Percentiles rank a stretch among this genome's conserved stretches.
These are phyloP conservation scores for Saguinus imperator DNA, from an alignment of 2,113 vertebrate species.

Conservation along the genomic window DNA sequence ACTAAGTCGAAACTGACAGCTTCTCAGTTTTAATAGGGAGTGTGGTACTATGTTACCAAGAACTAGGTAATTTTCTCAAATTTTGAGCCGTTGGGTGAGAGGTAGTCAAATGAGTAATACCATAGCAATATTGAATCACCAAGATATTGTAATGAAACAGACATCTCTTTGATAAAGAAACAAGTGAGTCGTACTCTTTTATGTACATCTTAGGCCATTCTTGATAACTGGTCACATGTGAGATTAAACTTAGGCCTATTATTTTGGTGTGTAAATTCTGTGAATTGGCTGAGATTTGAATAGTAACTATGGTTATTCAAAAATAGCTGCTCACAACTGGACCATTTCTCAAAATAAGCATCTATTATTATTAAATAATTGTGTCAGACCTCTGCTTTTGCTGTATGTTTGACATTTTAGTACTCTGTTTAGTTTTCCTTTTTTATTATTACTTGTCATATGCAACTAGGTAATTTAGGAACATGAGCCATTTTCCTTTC, in stretches of 20 bases:
- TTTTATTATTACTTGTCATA: constrained; percentile 14
- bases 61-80: neutral
- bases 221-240: neutral
- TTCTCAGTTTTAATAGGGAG: constrained; percentile 11
- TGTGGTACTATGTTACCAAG: neutral
- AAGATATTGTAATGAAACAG: constrained; percentile 34
- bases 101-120: constrained; percentile 19
- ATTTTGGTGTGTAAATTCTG: constrained; percentile 13
- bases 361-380: constrained; percentile 31
- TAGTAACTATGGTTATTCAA: neutral
- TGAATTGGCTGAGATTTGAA: constrained; percentile 13
- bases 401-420: constrained; percentile 24
- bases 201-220: neutral
- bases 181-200: constrained; percentile 5
- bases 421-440: neutral
- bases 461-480: constrained; percentile 17
- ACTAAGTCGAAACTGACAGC: constrained; percentile 21
- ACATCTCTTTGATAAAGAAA: constrained; percentile 33
- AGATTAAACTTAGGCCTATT: constrained; percentile 2
- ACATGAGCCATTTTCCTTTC: constrained; percentile 15
- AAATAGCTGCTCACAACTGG: neutral
- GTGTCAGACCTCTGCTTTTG: neutral
- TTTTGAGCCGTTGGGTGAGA: constrained; percentile 1
- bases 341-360: neutral
- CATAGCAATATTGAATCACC: neutral